phyloP scores from a whole-genome alignment of 2,797 vertebrate species.

The Sebastes steindachneri region DNA sequence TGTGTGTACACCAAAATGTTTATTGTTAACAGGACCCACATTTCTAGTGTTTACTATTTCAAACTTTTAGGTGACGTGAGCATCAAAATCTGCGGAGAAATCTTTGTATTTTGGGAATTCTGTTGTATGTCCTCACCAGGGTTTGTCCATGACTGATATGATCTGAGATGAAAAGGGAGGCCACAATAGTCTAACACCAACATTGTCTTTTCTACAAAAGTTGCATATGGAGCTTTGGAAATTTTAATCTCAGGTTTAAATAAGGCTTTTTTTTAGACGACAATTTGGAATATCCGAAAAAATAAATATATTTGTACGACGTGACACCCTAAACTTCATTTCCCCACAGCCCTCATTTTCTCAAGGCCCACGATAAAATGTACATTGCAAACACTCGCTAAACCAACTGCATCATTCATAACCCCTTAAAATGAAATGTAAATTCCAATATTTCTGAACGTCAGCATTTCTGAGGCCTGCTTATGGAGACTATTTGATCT shows the following conservation, averaged over 20 bases:
- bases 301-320: conserved; percentile 50
- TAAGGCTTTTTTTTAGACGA: conserved; percentile 50
- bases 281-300: conserved; percentile 54
- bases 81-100: conserved; percentile 34
- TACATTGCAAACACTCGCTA: background rate
- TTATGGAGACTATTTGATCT: conserved; percentile 6
- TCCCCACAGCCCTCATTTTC: conserved; percentile 26
- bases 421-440: background rate
- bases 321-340: conserved; percentile 3
- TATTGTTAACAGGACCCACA: conserved; percentile 45
- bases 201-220: conserved; percentile 51
- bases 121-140: conserved; percentile 45
- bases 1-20: conserved; percentile 45
- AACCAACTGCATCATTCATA: background rate
- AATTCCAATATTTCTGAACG: background rate
- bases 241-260: conserved; percentile 83
- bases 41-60: conserved; percentile 63
- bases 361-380: background rate
- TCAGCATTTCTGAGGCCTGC: background rate
- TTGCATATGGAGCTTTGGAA: conserved; percentile 49
- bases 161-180: conserved; percentile 19
- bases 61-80: conserved; percentile 51
- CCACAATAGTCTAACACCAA: conserved; percentile 21
- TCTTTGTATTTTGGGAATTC: conserved; percentile 58
- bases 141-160: conserved; percentile 37